These are phyloP conservation scores for Petaurus breviceps DNA, from an alignment of 2,113 vertebrate species.

Conservation along the genomic window DNA sequence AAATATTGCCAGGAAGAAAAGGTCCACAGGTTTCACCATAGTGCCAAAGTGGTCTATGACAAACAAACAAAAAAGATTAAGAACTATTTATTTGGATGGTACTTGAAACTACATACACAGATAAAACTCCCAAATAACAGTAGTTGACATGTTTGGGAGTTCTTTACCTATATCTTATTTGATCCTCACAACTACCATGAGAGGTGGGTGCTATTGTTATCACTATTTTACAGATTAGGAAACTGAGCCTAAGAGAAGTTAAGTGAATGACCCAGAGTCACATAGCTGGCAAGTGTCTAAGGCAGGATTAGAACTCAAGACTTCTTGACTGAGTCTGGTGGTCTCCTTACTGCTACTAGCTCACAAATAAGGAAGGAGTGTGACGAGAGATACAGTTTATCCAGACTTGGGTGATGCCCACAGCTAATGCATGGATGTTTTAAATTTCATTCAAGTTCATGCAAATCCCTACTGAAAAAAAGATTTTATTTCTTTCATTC, in stretches of 20 bases:
- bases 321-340: not conserved
- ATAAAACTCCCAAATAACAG: not conserved
- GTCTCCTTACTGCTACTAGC: not conserved
- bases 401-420: rapidly evolving
- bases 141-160: not conserved
- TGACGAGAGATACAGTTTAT: not conserved
- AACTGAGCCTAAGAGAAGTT: not conserved
- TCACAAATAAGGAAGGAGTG: not conserved
- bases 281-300: no score
- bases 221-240: not conserved
- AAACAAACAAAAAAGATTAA: not conserved
- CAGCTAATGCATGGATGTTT: not conserved
- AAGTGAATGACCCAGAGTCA: no score
- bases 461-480: not conserved
- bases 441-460: not conserved
- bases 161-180: not conserved
- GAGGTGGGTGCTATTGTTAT: not conserved
- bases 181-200: not conserved
- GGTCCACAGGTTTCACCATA: not conserved
- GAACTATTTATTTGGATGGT: not conserved
- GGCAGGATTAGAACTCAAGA: no score
- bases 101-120: not conserved
- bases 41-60: not conserved
- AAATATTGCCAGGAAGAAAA: not conserved
- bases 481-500: not conserved